A percentile compares a stretch with the other conserved stretches of the same genome.
phyloP scores from a whole-genome alignment of 2,113 vertebrate species.

The Alethe diademata region DNA sequence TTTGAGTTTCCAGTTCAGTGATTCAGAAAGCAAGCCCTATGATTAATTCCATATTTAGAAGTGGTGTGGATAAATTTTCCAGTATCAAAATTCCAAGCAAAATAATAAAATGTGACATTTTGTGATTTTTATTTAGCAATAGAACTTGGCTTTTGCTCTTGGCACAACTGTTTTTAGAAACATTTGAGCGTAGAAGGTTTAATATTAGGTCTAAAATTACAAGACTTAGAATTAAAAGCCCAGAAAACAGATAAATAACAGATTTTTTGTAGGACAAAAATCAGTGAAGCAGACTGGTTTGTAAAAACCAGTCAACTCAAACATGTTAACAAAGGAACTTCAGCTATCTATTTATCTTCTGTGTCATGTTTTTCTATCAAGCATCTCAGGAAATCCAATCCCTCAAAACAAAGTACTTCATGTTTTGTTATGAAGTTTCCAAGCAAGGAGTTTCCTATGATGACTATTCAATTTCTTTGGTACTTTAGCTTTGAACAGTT shows the following conservation, averaged over 20 bases:
- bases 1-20: constrained; percentile 11
- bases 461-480: neutral
- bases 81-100: constrained; percentile 36
- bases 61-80: constrained; percentile 46
- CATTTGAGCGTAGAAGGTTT: neutral
- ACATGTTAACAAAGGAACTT: neutral
- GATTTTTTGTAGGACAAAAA: neutral
- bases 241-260: neutral
- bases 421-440: neutral
- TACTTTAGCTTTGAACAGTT: neutral
- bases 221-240: neutral
- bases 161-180: neutral
- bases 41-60: constrained; percentile 70
- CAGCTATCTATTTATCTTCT: neutral
- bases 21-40: constrained; percentile 58
- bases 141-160: neutral
- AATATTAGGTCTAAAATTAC: neutral
- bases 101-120: constrained; percentile 16
- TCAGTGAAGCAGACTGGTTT: neutral
- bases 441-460: neutral
- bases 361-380: neutral
- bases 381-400: neutral
- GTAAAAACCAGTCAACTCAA: neutral
- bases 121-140: neutral
- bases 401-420: neutral